Conservation (phyloP, 2,888 invertebrate species). For the Agapetus fuscipes region DNA sequence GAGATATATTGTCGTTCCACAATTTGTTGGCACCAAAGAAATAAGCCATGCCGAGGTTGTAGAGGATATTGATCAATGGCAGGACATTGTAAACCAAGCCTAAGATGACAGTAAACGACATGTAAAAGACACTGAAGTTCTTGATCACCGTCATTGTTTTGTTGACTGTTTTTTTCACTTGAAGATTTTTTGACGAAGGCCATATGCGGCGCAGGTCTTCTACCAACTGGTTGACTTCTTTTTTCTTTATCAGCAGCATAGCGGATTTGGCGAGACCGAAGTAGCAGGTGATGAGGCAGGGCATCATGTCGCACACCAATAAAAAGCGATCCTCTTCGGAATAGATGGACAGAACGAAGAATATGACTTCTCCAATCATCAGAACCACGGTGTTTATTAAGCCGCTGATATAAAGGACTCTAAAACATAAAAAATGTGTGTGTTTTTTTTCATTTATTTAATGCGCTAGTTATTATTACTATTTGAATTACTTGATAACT, state of each 20-base stretch:
- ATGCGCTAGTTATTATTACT: too few relatives aligned
- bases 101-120: neutral
- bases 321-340: conserved; percentile 1
- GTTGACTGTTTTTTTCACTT: conserved; percentile 3
- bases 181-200: neutral
- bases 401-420: conserved; percentile 1
- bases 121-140: conserved; percentile 2
- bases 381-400: neutral
- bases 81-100: neutral
- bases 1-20: conserved; percentile 3
- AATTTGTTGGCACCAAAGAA: neutral
- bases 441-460: too few relatives aligned
- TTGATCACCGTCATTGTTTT: conserved; percentile 3
- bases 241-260: neutral
- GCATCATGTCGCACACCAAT: conserved; percentile 2
- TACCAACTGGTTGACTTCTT: neutral
- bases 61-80: neutral
- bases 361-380: neutral
- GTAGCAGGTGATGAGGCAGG: neutral
- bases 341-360: neutral
- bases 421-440: conserved; percentile 4
- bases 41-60: neutral
- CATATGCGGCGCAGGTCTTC: conserved; percentile 4
- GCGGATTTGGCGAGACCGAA: neutral
- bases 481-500: too few relatives aligned